Evolutionary conservation across 2,888 invertebrate species (phyloP).

Genomic region (Chaetoderma sp.): DNA sequence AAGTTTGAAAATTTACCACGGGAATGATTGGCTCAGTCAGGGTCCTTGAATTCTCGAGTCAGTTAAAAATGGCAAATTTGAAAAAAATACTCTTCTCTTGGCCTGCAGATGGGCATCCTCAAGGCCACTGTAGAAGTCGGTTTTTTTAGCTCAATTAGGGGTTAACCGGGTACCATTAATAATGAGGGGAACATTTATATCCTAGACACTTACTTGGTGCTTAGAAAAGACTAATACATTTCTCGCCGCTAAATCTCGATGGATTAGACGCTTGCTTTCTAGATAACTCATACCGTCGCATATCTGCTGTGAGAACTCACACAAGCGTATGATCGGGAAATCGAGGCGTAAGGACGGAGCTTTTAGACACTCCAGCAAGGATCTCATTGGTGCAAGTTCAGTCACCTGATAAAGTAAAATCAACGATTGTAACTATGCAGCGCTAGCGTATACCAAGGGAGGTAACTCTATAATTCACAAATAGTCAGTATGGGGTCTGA

Average conservation of each 20-base stretch:
- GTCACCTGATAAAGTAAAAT: slow-evolving; percentile 79
- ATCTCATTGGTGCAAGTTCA: slow-evolving; percentile 94
- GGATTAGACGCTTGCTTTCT: slow-evolving; percentile 94
- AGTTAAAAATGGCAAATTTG: too few relatives aligned
- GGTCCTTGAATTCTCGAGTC: too few relatives aligned
- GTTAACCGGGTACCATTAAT: not conserved
- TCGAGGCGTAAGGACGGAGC: slow-evolving; percentile 90
- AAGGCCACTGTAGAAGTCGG: not conserved
- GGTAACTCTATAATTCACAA: too few relatives aligned
- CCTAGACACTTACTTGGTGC: slow-evolving; percentile 78
- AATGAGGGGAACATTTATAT: not conserved
- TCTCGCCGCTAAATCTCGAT: slow-evolving; percentile 95
- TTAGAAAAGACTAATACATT: slow-evolving; percentile 98
- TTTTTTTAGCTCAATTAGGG: not conserved
- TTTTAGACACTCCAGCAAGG: slow-evolving; percentile 93
- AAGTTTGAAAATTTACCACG: too few relatives aligned
- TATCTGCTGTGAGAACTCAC: slow-evolving; percentile 95
- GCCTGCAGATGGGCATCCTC: too few relatives aligned
- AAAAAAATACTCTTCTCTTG: too few relatives aligned
- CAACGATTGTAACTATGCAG: too few relatives aligned
- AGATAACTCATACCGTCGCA: slow-evolving; percentile 98
- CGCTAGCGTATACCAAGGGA: too few relatives aligned
- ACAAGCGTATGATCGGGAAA: slow-evolving; percentile 91
- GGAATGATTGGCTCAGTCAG: too few relatives aligned
- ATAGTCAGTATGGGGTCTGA: too few relatives aligned